A percentile compares a stretch with the other conserved stretches of the same genome.
phyloP scores from a whole-genome alignment of 2,888 invertebrate species.

The Ophion costatus region DNA sequence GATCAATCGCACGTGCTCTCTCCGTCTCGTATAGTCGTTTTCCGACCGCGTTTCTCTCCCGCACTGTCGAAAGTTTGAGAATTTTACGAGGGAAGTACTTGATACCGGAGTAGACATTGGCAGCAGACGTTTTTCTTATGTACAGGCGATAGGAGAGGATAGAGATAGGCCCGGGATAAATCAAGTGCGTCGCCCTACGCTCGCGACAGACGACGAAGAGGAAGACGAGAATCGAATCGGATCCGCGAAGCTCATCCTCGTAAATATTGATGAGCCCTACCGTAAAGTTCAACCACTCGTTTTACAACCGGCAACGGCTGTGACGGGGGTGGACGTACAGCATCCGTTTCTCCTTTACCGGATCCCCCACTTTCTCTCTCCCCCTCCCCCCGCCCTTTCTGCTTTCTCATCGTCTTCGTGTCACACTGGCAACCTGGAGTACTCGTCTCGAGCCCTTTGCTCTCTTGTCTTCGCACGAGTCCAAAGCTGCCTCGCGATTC shows the following conservation, averaged over 20 bases:
- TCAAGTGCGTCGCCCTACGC: conserved; percentile 49
- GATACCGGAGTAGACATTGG: conserved; percentile 58
- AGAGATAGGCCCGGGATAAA: conserved; percentile 29
- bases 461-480: conserved; percentile 35
- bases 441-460: conserved; percentile 44
- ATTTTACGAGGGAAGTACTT: conserved; percentile 67
- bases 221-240: conserved; percentile 70
- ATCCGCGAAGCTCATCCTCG: conserved; percentile 71
- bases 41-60: conserved; percentile 2
- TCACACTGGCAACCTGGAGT: conserved; percentile 57
- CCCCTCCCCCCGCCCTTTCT: not conserved
- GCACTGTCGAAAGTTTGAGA: conserved; percentile 63
- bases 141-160: conserved; percentile 58
- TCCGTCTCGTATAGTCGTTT: conserved; percentile 3
- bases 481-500: conserved; percentile 22
- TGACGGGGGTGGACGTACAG: conserved; percentile 60
- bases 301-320: conserved; percentile 69
- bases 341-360: conserved; percentile 65
- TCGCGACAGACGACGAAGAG: conserved; percentile 13
- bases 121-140: conserved; percentile 57
- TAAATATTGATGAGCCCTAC: conserved; percentile 73
- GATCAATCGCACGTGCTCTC: conserved; percentile 48
- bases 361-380: conserved; percentile 52
- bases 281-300: conserved; percentile 74
- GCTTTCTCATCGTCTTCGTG: conserved; percentile 40